These are phyloP conservation scores for Rallus limicola DNA, from an alignment of 2,113 vertebrate genomes.

Conservation along the genomic window DNA sequence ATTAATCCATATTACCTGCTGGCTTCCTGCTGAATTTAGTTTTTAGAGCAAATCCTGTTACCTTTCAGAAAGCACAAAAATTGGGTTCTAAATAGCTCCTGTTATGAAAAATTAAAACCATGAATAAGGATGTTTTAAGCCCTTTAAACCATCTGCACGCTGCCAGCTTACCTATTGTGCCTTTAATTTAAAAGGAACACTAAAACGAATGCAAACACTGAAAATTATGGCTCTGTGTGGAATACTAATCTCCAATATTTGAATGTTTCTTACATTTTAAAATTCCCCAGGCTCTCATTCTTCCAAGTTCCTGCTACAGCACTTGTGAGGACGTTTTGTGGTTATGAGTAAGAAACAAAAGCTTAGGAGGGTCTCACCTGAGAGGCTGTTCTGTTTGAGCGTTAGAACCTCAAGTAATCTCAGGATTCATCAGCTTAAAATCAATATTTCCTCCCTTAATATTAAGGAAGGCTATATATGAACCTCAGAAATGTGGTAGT, in stretches of 20 bases:
- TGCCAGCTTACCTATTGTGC: constrained; percentile 52
- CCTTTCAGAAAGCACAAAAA: constrained; percentile 10
- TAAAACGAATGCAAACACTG: constrained; percentile 56
- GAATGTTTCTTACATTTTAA: constrained; percentile 21
- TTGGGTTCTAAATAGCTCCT: neutral
- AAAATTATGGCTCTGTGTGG: constrained; percentile 38
- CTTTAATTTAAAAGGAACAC: constrained; percentile 54
- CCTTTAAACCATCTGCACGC: constrained; percentile 2
- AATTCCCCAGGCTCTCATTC: constrained; percentile 28
- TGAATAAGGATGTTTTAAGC: constrained; percentile 6
- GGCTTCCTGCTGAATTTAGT: neutral
- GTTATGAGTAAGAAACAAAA: neutral
- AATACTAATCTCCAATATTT: neutral
- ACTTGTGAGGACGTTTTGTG: neutral
- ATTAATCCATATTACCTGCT: neutral
- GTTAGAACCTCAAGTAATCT: neutral
- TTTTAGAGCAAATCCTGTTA: neutral
- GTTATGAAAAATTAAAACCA: neutral
- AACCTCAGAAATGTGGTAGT: neutral
- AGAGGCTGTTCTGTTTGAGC: neutral
- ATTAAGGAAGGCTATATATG: neutral
- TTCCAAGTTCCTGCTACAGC: neutral
- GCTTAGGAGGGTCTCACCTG: neutral
- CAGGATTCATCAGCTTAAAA: neutral
- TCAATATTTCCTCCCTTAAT: neutral